Conservation (phyloP, 2,888 invertebrate species). For the Parascotia fuliginaria region DNA sequence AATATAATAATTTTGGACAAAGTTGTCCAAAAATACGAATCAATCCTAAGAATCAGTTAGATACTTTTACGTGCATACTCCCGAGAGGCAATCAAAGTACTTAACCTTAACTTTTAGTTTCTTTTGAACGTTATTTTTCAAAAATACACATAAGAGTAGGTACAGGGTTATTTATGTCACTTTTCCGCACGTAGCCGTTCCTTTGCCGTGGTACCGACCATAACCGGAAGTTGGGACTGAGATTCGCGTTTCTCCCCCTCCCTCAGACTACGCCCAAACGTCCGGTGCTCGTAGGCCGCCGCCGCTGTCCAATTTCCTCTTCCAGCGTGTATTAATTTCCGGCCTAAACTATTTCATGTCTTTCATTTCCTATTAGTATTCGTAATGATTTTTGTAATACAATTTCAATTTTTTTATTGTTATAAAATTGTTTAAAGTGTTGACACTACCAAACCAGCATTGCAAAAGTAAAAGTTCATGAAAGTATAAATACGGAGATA, state of each 20-base stretch:
- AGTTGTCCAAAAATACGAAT: too few species aligned
- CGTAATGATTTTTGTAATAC: slow-evolving; percentile 39
- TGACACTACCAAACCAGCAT: too few species aligned
- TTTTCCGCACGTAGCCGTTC: slow-evolving; percentile 51
- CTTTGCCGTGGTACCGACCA: slow-evolving; percentile 64
- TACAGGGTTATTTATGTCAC: slow-evolving; percentile 8
- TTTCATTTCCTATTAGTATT: slow-evolving; percentile 72
- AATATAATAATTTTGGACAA: too few species aligned
- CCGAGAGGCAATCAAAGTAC: too few species aligned
- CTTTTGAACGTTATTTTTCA: too few species aligned
- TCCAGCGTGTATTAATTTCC: slow-evolving; percentile 82
- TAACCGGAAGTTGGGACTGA: slow-evolving; percentile 72
- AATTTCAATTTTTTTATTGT: slow-evolving; percentile 9
- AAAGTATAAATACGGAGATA: too few species aligned
- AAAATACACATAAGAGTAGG: too few species aligned
- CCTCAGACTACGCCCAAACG: slow-evolving; percentile 55
- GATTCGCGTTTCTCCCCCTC: slow-evolving; percentile 59
- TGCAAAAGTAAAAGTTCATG: too few species aligned
- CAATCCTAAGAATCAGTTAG: too few species aligned
- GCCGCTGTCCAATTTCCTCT: slow-evolving; percentile 82
- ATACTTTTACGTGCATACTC: too few species aligned
- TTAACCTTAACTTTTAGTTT: too few species aligned
- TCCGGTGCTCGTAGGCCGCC: slow-evolving; percentile 73
- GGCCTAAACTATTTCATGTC: slow-evolving; percentile 71
- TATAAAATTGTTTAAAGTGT: too few species aligned